Base-by-base conservation (phyloP, 35 echinoderm and acorn worm genomes). In the Acanthaster planci region DNA sequence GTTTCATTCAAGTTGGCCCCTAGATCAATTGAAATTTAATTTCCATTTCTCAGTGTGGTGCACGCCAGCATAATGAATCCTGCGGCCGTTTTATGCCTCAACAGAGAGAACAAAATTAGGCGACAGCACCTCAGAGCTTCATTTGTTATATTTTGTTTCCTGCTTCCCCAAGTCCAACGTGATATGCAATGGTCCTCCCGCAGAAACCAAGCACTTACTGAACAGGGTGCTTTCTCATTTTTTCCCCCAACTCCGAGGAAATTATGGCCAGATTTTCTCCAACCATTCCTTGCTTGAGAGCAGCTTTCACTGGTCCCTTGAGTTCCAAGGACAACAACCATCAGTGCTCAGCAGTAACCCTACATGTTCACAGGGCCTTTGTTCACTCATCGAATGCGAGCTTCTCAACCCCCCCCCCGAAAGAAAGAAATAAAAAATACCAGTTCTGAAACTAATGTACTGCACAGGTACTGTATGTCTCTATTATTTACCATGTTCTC, bases 21-120 rank as follows among this genome's bases (percentile, higher is more conserved):
- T 26, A 14, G 64, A 72, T 72, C 64, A 72, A 72, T 72, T 10
- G 34, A 72, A 72, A 72, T 72, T 72, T 72, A 35, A 72, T 72
- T 72, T 72, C 64, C 64, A 72, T 72, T 72, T 72, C 64, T 72
- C 64, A 27, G 64, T 72, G 64, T 35, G 0, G 30, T 14, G 12
- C 0, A 72, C 2, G 64, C 64, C 64, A 26, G 34, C 64, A 26
- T 72, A 34, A 14, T 23, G 34, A 72, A 35, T 30, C 30, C 10
- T 10, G 34, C 34, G 64, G 23, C 64, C 30, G 64, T 72, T 72
- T 72, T 26, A 21, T 72, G 29, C 22, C 14, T 72, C 26, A 29
- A 26, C 26, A 31, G 1, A 72, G 30, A 36, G 34, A 60, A 0
- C 22, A 72, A 72, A 23, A 7, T 14, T 31, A 10, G 23, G 10